Conservation (phyloP, 2,888 invertebrate genomes). For the Ecliptopera silaceata region DNA sequence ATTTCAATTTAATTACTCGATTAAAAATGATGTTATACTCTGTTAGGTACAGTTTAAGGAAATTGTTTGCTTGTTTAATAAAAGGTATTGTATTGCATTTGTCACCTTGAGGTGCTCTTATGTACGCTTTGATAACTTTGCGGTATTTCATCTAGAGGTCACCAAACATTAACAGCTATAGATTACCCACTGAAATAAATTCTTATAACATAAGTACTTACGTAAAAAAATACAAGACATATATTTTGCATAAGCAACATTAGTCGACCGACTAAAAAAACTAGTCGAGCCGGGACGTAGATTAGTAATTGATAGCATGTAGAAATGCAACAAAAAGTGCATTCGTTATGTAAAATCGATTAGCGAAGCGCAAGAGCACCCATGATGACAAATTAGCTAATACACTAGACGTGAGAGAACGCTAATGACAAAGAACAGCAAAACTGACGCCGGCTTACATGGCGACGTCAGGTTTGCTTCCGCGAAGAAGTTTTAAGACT, state of each 20-base stretch:
- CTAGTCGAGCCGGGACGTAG: conserved; percentile 28
- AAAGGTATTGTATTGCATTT: conserved; percentile 16
- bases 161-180: not conserved
- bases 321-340: conserved; percentile 24
- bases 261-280: conserved; percentile 11
- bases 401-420: conserved; percentile 73
- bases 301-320: conserved; percentile 31
- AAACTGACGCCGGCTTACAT: conserved; percentile 57
- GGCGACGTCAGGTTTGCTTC: conserved; percentile 35
- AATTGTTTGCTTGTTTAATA: conserved; percentile 6
- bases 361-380: conserved; percentile 49
- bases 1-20: not conserved
- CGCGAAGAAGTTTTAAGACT: conserved; percentile 1
- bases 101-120: conserved; percentile 19
- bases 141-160: conserved; percentile 26
- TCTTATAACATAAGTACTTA: too few relatives aligned
- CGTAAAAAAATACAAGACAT: too few relatives aligned
- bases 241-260: not conserved
- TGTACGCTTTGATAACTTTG: conserved; percentile 19
- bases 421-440: conserved; percentile 73
- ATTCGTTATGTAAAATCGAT: conserved; percentile 50
- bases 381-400: conserved; percentile 75
- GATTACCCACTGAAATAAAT: not conserved
- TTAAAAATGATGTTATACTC: not conserved
- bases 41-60: conserved; percentile 14